Percentiles rank a stretch among this genome's conserved stretches.
Evolutionary conservation across 1,140 invertebrate species (phyloP).

Genomic region (Trissolcus basalis): DNA sequence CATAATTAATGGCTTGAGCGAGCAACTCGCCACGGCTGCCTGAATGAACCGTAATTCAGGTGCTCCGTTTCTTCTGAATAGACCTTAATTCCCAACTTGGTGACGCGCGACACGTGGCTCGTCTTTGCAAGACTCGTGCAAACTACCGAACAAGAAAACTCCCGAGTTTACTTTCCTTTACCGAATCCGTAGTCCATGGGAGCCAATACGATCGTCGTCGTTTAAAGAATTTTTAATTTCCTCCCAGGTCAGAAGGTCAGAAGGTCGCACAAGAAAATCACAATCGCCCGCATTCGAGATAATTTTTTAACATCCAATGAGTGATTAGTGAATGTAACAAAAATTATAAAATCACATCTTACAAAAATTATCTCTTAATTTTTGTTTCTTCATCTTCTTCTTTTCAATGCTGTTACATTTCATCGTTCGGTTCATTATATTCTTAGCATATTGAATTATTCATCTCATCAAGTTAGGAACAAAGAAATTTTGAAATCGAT

Average conservation of each 20-base stretch:
- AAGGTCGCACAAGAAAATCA: too few species aligned
- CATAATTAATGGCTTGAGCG: constrained; percentile 69
- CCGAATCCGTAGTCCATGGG: constrained; percentile 19
- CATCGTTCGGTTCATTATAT: too few species aligned
- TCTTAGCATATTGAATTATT: too few species aligned
- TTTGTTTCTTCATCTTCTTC: too few species aligned
- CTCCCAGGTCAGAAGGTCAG: constrained; percentile 10
- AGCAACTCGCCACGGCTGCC: constrained; percentile 31
- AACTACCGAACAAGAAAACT: constrained; percentile 4
- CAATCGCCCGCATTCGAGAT: too few species aligned
- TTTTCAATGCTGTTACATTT: too few species aligned
- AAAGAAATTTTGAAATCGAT: too few species aligned
- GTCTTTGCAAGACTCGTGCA: constrained; percentile 22
- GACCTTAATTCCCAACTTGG: constrained; percentile 66
- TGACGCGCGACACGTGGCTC: constrained; percentile 54
- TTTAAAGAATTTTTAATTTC: background rate
- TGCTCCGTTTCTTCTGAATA: constrained; percentile 68
- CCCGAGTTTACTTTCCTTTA: background rate
- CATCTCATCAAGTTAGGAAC: too few species aligned
- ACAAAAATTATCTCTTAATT: too few species aligned
- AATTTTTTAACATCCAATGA: too few species aligned
- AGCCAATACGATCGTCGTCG: constrained; percentile 11
- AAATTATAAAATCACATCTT: too few species aligned
- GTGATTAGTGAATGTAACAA: too few species aligned
- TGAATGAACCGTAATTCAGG: constrained; percentile 72